Percentiles rank a stretch among this genome's conserved stretches.
Conservation (phyloP, 1,140 invertebrate species). For the Saccostrea echinata region DNA sequence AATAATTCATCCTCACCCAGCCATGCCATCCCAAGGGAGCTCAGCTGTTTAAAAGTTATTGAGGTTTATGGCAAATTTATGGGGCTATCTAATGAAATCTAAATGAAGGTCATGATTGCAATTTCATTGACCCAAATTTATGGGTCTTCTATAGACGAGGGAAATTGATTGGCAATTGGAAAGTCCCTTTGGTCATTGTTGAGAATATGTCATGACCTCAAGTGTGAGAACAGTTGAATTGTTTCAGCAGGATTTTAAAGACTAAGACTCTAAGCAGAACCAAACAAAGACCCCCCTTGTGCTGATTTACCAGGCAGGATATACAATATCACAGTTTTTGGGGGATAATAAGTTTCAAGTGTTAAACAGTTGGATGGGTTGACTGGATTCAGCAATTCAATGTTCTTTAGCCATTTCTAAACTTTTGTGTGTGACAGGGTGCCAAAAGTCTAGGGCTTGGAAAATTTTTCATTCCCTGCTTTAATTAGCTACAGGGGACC, state of each 20-base stretch:
- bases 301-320: conserved; percentile 2
- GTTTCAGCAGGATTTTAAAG: not conserved
- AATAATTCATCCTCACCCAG: not conserved
- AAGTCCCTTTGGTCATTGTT: not conserved
- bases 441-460: not conserved
- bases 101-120: conserved; percentile 36
- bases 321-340: not conserved
- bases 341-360: not conserved
- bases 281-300: conserved; percentile 15
- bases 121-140: conserved; percentile 30
- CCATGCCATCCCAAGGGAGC: not conserved
- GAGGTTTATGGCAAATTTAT: conserved; percentile 4
- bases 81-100: conserved; percentile 22
- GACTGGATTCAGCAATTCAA: no score
- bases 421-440: not conserved
- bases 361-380: not conserved
- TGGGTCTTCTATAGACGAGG: not conserved
- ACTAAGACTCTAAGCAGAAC: not conserved
- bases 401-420: not conserved
- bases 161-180: not conserved
- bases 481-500: not conserved
- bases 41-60: not conserved
- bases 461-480: not conserved
- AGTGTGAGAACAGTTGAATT: conserved; percentile 18
- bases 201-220: not conserved